These are phyloP conservation scores for Malachius bipustulatus DNA, from an alignment of 2,888 invertebrate species.

Conservation along the genomic window DNA sequence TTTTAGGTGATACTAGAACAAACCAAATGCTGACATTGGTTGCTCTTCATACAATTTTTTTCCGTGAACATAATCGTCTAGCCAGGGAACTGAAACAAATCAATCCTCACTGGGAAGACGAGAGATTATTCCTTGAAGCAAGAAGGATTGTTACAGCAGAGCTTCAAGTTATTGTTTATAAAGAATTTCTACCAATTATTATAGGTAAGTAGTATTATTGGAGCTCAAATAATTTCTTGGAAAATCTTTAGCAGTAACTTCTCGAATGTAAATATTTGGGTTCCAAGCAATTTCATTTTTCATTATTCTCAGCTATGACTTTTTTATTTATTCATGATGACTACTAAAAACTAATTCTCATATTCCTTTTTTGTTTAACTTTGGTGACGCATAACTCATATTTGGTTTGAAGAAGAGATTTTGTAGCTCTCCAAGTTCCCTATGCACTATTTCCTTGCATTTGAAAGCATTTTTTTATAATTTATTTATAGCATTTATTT, in stretches of 20 bases:
- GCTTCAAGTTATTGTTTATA: constrained; percentile 67
- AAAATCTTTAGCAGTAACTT: too few relatives aligned
- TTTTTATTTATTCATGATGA: too few relatives aligned
- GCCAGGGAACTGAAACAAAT: constrained; percentile 48
- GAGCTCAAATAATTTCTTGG: neutral
- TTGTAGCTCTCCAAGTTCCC: too few relatives aligned
- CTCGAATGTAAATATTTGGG: too few relatives aligned
- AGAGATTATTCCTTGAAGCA: constrained; percentile 59
- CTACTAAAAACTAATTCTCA: too few relatives aligned
- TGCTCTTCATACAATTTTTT: constrained; percentile 58
- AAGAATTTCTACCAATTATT: constrained; percentile 67
- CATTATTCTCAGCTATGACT: too few relatives aligned
- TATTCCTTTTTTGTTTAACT: too few relatives aligned
- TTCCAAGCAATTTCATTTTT: too few relatives aligned
- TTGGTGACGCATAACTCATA: too few relatives aligned
- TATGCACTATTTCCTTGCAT: too few relatives aligned
- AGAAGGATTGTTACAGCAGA: constrained; percentile 62
- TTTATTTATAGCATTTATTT: constrained; percentile 9
- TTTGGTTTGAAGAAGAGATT: too few relatives aligned
- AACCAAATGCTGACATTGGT: constrained; percentile 70
- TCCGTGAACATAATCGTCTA: constrained; percentile 71
- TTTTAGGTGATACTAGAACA: constrained; percentile 59
- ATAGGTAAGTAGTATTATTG: constrained; percentile 45
- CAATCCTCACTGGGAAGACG: constrained; percentile 67
- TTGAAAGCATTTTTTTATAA: too few relatives aligned